phyloP scores from a whole-genome alignment of 2,888 invertebrate genomes.

The Siphlonurus alternatus region DNA sequence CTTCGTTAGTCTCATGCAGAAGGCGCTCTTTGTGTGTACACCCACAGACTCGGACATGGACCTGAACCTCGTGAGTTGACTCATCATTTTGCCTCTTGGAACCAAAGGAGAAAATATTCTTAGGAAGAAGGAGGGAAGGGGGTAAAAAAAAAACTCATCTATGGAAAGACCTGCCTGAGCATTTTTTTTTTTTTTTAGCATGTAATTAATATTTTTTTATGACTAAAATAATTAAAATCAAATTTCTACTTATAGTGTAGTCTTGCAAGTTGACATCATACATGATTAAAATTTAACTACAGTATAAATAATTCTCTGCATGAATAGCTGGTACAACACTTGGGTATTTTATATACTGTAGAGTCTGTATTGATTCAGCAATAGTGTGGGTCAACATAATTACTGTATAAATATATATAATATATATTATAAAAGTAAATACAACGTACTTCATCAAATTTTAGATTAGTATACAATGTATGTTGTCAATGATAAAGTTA shows the following conservation, averaged over 20 bases:
- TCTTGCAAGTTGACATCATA: too few relatives aligned
- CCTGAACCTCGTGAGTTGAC: slow-evolving; percentile 52
- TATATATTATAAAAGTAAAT: neutral
- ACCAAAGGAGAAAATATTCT: neutral
- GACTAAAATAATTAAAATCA: too few relatives aligned
- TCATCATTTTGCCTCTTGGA: neutral
- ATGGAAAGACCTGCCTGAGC: neutral
- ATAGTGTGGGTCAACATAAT: too few relatives aligned
- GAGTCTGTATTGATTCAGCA: too few relatives aligned
- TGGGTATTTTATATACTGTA: too few relatives aligned
- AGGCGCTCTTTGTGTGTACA: slow-evolving; percentile 85
- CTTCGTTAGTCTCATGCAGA: slow-evolving; percentile 90
- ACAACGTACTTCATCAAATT: neutral
- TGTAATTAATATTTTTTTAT: neutral
- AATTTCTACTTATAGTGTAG: too few relatives aligned
- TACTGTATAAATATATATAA: too few relatives aligned
- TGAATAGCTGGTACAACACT: too few relatives aligned
- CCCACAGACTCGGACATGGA: slow-evolving; percentile 93
- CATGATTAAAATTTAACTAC: too few relatives aligned
- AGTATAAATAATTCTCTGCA: too few relatives aligned
- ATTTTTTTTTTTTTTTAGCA: slow-evolving; percentile 1
- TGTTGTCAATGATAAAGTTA: too few relatives aligned
- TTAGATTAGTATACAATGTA: slow-evolving; percentile 19
- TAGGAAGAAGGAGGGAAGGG: neutral
- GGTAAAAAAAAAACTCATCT: neutral